phyloP scores from a whole-genome alignment of 2,797 vertebrate genomes.

The Platyrinchus mystaceus region DNA sequence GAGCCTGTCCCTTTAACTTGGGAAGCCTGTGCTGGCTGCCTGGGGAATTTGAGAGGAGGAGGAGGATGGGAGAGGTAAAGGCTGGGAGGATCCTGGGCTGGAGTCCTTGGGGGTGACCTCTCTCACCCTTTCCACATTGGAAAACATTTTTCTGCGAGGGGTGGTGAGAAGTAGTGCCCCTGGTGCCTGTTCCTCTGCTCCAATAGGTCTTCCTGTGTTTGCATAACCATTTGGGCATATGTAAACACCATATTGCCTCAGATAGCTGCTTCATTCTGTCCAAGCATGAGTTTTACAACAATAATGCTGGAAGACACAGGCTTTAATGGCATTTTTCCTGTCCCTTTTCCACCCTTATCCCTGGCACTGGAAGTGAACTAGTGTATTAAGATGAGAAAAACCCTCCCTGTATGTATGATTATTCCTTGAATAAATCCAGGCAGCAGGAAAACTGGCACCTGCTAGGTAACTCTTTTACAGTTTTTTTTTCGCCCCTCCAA shows the following conservation, averaged over 20 bases:
- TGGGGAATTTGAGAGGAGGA: neutral
- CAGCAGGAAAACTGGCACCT: neutral
- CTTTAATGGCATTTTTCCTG: neutral
- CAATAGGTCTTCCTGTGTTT: constrained; percentile 6
- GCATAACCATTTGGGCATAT: constrained; percentile 20
- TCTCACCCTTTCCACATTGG: constrained; percentile 44
- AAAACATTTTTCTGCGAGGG: constrained; percentile 15
- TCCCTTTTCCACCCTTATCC: neutral
- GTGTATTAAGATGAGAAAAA: neutral
- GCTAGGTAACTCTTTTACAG: neutral
- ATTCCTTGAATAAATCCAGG: neutral
- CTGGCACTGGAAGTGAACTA: neutral
- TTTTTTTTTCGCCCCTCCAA: neutral
- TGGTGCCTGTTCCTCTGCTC: neutral
- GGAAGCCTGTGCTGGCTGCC: neutral
- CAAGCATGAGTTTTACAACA: neutral
- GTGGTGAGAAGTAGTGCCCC: neutral
- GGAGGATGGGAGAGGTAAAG: neutral
- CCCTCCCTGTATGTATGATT: fast-evolving
- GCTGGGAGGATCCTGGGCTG: constrained; percentile 28
- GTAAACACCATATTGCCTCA: neutral
- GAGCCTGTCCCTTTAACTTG: neutral
- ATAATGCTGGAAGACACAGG: neutral
- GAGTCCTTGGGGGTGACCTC: constrained; percentile 59
- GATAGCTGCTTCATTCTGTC: neutral